Evolutionary conservation across 2,113 vertebrate genomes (phyloP).

Genomic region (Bubalus kerabau): DNA sequence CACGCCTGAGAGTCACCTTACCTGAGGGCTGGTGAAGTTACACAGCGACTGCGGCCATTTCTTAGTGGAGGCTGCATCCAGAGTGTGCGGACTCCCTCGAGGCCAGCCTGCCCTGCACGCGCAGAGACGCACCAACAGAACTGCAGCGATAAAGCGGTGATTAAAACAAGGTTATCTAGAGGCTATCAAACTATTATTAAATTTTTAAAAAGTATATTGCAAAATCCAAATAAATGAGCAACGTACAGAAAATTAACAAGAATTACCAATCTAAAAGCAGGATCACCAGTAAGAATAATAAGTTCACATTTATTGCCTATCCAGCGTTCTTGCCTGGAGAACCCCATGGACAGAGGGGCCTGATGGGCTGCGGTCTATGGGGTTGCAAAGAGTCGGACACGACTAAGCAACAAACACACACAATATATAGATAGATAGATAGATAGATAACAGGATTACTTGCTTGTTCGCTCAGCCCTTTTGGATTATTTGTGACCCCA

Average conservation of each 20-base stretch:
- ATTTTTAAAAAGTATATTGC: neutral
- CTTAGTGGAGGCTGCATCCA: rapidly evolving
- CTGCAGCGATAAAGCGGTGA: neutral
- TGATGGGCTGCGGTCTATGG: neutral
- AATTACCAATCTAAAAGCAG: neutral
- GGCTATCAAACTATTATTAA: neutral
- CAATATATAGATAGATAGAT: neutral
- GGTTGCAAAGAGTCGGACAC: neutral
- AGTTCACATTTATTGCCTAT: neutral
- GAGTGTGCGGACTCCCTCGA: rapidly evolving
- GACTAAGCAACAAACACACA: neutral
- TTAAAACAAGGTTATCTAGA: neutral
- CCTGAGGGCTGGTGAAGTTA: rapidly evolving
- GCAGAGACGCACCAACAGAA: neutral
- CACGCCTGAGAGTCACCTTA: neutral
- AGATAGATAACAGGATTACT: neutral
- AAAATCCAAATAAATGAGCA: neutral
- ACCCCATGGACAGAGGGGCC: rapidly evolving
- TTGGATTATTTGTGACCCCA: neutral
- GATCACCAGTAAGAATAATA: neutral
- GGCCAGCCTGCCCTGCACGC: rapidly evolving
- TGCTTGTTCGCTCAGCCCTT: neutral
- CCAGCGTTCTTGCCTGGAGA: neutral
- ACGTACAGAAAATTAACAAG: neutral
- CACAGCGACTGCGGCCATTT: rapidly evolving